Evolutionary conservation across 2,888 invertebrate species (phyloP).

Genomic region (Diogma glabrata): DNA sequence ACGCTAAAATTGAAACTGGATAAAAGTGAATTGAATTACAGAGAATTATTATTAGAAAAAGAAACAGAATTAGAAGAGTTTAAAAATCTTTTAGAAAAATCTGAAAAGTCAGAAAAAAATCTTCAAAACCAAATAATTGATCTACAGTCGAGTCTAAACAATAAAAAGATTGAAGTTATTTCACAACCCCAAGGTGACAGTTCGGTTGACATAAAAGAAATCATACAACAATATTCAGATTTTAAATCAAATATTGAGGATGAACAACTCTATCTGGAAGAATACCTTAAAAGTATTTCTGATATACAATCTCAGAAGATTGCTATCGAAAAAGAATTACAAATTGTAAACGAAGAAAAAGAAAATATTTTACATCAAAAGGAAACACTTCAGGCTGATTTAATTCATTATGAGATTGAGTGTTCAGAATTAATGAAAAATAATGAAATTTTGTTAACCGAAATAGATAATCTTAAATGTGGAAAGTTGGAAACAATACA

Average conservation of each 20-base stretch:
- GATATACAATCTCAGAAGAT: neutral
- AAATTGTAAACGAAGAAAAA: conserved; percentile 30
- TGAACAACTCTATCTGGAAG: conserved; percentile 6
- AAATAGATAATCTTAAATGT: conserved; percentile 48
- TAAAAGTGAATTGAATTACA: conserved; percentile 26
- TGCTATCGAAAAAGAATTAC: neutral
- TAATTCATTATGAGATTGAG: conserved; percentile 44
- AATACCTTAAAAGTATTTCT: neutral
- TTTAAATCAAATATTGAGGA: conserved; percentile 1
- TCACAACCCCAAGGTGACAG: neutral
- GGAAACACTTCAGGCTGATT: conserved; percentile 34
- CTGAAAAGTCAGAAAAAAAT: conserved; percentile 20
- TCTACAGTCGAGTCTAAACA: conserved; percentile 25
- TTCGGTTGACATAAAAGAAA: neutral
- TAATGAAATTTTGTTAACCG: conserved; percentile 55
- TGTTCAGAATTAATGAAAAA: conserved; percentile 57
- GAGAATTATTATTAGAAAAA: conserved; percentile 26
- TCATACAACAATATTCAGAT: neutral
- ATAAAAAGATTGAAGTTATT: conserved; percentile 10
- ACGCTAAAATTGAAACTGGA: conserved; percentile 32
- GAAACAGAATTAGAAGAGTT: conserved; percentile 18
- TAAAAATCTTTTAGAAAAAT: conserved; percentile 18
- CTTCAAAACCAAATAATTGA: conserved; percentile 29
- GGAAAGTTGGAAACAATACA: conserved; percentile 55
- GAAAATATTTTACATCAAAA: conserved; percentile 46